Evolutionary conservation across 2,888 invertebrate genomes (phyloP).

Genomic region (Baronia brevicornis): DNA sequence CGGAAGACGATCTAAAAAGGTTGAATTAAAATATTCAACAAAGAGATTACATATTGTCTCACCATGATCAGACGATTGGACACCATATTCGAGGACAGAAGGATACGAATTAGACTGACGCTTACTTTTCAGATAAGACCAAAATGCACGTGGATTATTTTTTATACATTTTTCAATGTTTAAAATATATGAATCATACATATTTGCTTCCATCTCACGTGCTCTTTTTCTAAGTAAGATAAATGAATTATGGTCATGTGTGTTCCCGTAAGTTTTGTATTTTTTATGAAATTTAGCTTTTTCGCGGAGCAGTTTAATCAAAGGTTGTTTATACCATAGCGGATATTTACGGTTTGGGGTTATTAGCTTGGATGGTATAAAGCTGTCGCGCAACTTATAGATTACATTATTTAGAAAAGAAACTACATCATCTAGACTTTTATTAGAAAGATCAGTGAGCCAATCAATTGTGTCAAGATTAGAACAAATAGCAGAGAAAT

Average conservation of each 20-base stretch:
- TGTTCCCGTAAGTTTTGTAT: slow-evolving; percentile 1
- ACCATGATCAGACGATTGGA: no score
- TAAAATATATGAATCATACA: slow-evolving; percentile 1
- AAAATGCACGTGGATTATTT: slow-evolving; percentile 2
- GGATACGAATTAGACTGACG: slow-evolving; percentile 1
- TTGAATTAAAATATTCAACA: no score
- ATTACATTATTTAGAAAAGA: neutral
- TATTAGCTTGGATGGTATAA: slow-evolving; percentile 3
- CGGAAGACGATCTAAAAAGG: no score
- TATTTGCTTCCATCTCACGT: neutral
- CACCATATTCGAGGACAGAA: no score
- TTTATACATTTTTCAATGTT: slow-evolving; percentile 2
- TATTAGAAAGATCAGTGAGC: neutral
- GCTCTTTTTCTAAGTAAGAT: neutral
- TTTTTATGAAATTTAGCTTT: slow-evolving; percentile 2
- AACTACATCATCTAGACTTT: neutral
- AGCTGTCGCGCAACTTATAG: neutral
- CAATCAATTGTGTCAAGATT: neutral
- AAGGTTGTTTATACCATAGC: neutral
- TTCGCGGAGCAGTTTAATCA: slow-evolving; percentile 1
- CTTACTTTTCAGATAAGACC: slow-evolving; percentile 1
- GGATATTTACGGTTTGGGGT: neutral
- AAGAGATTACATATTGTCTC: no score
- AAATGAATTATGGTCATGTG: neutral
- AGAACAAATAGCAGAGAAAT: neutral